phyloP scores from a whole-genome alignment of 2,797 vertebrate genomes.

The Rallus crepitans region DNA sequence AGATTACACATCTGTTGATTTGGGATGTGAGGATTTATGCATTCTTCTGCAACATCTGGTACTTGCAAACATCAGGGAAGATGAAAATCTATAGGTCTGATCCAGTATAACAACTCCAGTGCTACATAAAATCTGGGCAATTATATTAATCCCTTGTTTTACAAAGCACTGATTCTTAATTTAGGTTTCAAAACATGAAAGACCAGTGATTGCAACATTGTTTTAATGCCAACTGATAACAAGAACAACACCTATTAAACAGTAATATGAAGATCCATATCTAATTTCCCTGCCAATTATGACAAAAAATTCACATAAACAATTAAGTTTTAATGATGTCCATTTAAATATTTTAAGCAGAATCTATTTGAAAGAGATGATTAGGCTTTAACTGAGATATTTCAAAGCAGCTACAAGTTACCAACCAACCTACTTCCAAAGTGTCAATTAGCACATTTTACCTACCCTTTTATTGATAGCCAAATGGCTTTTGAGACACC shows the following conservation, averaged over 20 bases:
- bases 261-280: neutral
- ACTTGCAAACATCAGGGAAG: neutral
- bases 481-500: neutral
- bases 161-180: neutral
- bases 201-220: neutral
- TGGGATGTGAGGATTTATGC: neutral
- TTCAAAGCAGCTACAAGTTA: conserved; percentile 6
- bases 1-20: conserved; percentile 13
- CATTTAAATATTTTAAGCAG: conserved; percentile 25
- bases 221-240: neutral
- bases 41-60: neutral
- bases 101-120: neutral
- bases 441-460: conserved; percentile 46
- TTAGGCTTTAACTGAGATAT: neutral
- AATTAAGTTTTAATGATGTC: conserved; percentile 34
- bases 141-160: neutral
- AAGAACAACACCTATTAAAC: conserved; percentile 7
- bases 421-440: neutral
- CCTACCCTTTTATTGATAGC: conserved; percentile 10
- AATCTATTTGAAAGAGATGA: neutral
- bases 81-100: neutral
- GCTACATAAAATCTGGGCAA: neutral
- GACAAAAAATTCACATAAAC: neutral
- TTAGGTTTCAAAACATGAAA: neutral
- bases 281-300: conserved; percentile 1